Base-by-base conservation (phyloP, 2,888 invertebrate genomes). In the Hybos culiciformis region DNA sequence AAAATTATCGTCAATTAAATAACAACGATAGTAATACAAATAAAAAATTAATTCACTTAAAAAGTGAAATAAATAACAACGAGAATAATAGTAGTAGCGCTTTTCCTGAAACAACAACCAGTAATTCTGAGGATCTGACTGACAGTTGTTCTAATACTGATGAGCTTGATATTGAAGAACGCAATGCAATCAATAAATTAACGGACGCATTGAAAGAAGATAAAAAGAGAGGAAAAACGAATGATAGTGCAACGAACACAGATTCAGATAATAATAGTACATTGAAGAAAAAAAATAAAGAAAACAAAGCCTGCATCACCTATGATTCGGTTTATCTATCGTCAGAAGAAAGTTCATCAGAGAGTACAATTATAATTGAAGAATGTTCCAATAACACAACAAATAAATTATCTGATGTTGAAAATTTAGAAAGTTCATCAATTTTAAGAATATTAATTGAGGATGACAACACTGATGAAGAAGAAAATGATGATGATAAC, bases 241-340 rank as follows among this genome's bases (percentile, higher is more conserved):
- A 6, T 12, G 34, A 36, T 20, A 36, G 2, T 29, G 12, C n/a
- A 29, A 17, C 11, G n/a, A n/a, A 19, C 5, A 6, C 12, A 19
- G n/a, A 34, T 20, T 4, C n/a, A 11, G n/a, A 19, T 11, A 12
- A 34, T 2, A 20, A 9, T 2, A 15, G 12, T 5, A 33, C 8
- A 15, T 15, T 15, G 18, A 29, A 26, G 14, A 34, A 42, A 23
- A 31, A 43, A 19, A 31, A 43, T 19, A 14, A 32, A n/a, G 8
- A n/a, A 19, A 18, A n/a, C n/a, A 59, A 60, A 33, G 54, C 48
- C 26, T 43, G 65, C 1, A 64, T 66, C 37, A 62, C 66, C 29
- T 67, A 67, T 48, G 66, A 67, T 51, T 65, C 67, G 24, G 63
- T 67, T 4, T 67, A 67, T 46, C 47, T 67, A 2, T 66, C 66